These are phyloP conservation scores for Iguana delicatissima DNA, from an alignment of 2,797 vertebrate species.

Conservation along the genomic window DNA sequence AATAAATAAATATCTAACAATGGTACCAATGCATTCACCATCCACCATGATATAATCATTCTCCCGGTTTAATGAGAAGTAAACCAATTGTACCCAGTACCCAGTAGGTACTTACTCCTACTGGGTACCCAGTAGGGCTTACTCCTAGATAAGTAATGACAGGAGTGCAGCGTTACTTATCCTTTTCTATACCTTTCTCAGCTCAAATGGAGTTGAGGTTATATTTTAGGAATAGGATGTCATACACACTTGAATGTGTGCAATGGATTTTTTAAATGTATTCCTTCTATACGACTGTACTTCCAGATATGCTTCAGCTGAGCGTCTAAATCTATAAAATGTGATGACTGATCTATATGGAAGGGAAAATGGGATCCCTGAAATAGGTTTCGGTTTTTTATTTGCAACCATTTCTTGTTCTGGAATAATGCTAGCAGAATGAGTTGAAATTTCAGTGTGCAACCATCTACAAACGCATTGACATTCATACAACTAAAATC, in stretches of 20 bases:
- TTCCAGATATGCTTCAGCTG: neutral
- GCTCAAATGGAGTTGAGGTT: neutral
- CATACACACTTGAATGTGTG: slow-evolving; percentile 19
- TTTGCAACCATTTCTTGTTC: neutral
- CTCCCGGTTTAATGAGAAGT: neutral
- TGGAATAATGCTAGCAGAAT: neutral
- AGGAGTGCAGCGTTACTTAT: neutral
- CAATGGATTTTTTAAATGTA: slow-evolving; percentile 52
- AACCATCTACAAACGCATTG: neutral
- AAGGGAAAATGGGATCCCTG: slow-evolving; percentile 8
- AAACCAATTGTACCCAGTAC: neutral
- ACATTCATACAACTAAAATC: neutral
- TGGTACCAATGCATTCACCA: too few relatives aligned
- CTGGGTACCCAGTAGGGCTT: neutral
- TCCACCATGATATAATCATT: too few relatives aligned
- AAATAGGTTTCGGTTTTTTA: slow-evolving; percentile 2
- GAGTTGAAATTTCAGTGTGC: neutral
- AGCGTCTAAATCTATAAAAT: neutral
- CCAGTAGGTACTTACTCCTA: too few relatives aligned
- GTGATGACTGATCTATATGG: neutral
- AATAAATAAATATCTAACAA: too few relatives aligned
- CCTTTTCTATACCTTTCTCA: too few relatives aligned
- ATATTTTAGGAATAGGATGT: slow-evolving; percentile 2
- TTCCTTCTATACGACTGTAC: slow-evolving; percentile 49
- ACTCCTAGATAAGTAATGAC: neutral